Evolutionary conservation across 2,797 vertebrate genomes (phyloP), one percentile per base, ranked within the genome.

Genomic region (Epinephelus malabaricus): DNA sequence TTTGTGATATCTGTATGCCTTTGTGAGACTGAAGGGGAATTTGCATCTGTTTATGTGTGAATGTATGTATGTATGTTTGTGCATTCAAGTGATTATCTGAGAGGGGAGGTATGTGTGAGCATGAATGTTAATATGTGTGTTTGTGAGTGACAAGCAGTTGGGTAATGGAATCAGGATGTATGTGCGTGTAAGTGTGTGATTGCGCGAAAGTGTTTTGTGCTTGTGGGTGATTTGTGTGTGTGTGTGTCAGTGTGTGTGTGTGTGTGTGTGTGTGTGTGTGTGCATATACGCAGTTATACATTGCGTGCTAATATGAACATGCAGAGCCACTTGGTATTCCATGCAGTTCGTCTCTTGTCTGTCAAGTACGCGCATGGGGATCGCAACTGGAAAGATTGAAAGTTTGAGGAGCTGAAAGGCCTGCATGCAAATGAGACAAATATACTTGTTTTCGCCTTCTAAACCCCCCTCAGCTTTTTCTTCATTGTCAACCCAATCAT

Each of bases 341-440:
- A 27, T 17, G 25, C 80, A 51, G 86, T 81, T 76, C 12, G 14
- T 86, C 78, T 75, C 87, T 73, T 83, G 88, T 93, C 92, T 89
- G 91, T 94, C 92, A 94, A 93, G 90, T 90, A 80, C 56, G 71
- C 47, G 60, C 84, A 60, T 50, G 51, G 88, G 81, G 89, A 94
- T 94, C 79, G 45, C 89, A 93, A 87, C 82, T 74, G 84, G 81
- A 91, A 73, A 92, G 91, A 94, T 88, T 90, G 90, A 93, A 95
- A 94, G 92, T 93, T 93, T 92, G 85, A 93, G 79, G 84, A 83
- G 84, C 87, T 88, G 86, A 86, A 89, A 91, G 82, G 83, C 83
- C 90, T 89, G 91, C 85, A 94, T 94, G 90, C 88, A 91, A 92
- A 95, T 94, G 82, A 92, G 83, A 86, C 59, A 89, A 87, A 90